Base-by-base conservation (phyloP, 2,797 vertebrate species). In the Bryconaethiops microstoma region DNA sequence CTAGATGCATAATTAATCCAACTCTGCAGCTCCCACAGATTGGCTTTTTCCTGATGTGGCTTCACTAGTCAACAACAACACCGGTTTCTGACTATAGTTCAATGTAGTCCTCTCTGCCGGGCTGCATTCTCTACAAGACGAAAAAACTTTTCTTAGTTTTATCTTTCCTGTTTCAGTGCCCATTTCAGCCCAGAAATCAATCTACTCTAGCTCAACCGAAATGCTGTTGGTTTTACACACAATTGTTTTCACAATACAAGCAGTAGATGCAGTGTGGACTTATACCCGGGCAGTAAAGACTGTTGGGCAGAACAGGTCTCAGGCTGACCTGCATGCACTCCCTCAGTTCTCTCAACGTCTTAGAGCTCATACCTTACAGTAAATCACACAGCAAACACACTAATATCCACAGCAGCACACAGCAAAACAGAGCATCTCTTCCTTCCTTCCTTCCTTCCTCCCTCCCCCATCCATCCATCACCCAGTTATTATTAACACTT, bases 191-290 rank as follows among this genome's bases (percentile, higher is more conserved):
- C 17, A 39, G 39, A 67, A 39, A 17, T 6, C 50, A 70, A 52
- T 21, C 21, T 29, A 50, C 42, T 14, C 1, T 16, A 48, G 2
- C 13, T 52, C 23, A 52, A n/a, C 16, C 21, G 45, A 7, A 52
- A 17, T 50, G 42, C 8, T 71, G 23, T 70, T 10, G 65, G 48
- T 68, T 69, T 69, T 48, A 48, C 65, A 69, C n/a, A n/a, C 35
- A 35, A 35, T 35, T 35, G 35, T 35, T 35, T 67, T 42, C 39
- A 21, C 39, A n/a, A 13, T 1, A n/a, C 19, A 8, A n/a, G n/a
- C 35, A 67, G 64, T n/a, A 45, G 39, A 67, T 69, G 21, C 14
- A 35, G 10, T 50, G 25, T 48, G 59, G 10, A 13, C 14, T 21
- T 48, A 17, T 62, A 40, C 5, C 14, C 1, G 2, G 64, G 17